Evolutionary conservation across 2,113 vertebrate genomes (phyloP).

Genomic region (Rhynchomys soricoides): DNA sequence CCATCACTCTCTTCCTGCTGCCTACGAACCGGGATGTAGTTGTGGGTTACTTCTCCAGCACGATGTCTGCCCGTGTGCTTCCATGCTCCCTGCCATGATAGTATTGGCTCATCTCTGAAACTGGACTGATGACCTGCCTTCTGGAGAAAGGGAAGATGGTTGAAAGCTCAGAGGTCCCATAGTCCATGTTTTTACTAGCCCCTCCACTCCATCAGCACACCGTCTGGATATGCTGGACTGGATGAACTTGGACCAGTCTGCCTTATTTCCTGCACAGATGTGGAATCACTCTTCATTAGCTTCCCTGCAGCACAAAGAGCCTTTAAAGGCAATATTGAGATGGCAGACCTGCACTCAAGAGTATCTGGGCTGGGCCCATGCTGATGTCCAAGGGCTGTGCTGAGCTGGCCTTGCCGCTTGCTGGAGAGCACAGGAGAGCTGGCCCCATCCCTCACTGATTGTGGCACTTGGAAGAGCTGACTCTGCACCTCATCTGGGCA

Average conservation of each 20-base stretch:
- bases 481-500: neutral
- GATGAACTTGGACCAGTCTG: neutral
- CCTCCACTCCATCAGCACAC: neutral
- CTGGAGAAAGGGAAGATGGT: neutral
- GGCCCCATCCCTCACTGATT: neutral
- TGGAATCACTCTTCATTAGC: neutral
- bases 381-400: neutral
- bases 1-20: neutral
- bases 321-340: neutral
- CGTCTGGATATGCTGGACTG: neutral
- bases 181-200: constrained; percentile 18
- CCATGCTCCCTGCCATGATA: neutral
- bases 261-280: neutral
- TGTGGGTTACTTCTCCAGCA: neutral
- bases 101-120: neutral
- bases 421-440: neutral
- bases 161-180: neutral
- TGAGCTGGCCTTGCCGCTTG: neutral
- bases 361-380: neutral
- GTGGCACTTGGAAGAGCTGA: neutral
- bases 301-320: neutral
- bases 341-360: neutral
- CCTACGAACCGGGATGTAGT: neutral
- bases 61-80: neutral
- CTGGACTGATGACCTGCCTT: neutral